Evolutionary conservation across 2,888 invertebrate genomes (phyloP).

Genomic region (Nematopogon swammerdamellus): DNA sequence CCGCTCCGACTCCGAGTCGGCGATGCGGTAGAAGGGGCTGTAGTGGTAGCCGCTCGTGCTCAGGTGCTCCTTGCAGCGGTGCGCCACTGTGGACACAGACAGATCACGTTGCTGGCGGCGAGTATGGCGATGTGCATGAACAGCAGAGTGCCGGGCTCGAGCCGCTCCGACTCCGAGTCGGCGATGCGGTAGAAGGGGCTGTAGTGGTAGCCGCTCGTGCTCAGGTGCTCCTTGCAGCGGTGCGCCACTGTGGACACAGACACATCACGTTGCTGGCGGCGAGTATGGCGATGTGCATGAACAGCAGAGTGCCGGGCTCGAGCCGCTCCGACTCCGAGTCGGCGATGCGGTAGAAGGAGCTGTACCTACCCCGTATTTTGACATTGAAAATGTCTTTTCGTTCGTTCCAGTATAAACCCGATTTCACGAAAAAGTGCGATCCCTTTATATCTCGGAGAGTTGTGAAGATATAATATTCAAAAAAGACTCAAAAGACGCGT

Average conservation of each 20-base stretch:
- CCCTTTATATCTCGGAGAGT: too few relatives aligned
- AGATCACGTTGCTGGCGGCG: conserved; percentile 64
- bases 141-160: conserved; percentile 17
- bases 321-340: conserved; percentile 10
- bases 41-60: conserved; percentile 57
- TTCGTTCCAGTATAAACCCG: too few relatives aligned
- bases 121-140: conserved; percentile 68
- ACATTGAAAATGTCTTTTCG: too few relatives aligned
- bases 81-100: too few relatives aligned
- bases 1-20: conserved; percentile 11
- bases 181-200: conserved; percentile 54
- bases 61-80: conserved; percentile 52
- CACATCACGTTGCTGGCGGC: conserved; percentile 66
- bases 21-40: conserved; percentile 53
- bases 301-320: conserved; percentile 23
- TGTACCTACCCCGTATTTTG: too few relatives aligned
- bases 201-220: conserved; percentile 56
- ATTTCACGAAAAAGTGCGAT: too few relatives aligned
- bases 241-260: conserved; percentile 37
- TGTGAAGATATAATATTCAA: too few relatives aligned
- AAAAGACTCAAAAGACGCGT: too few relatives aligned
- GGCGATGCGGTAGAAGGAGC: conserved; percentile 54
- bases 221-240: conserved; percentile 53
- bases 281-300: conserved; percentile 66
- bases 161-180: conserved; percentile 10